A percentile compares a stretch with the other conserved stretches of the same genome.
phyloP scores from a whole-genome alignment of 1,140 invertebrate genomes.

The Drosophila obscura region DNA sequence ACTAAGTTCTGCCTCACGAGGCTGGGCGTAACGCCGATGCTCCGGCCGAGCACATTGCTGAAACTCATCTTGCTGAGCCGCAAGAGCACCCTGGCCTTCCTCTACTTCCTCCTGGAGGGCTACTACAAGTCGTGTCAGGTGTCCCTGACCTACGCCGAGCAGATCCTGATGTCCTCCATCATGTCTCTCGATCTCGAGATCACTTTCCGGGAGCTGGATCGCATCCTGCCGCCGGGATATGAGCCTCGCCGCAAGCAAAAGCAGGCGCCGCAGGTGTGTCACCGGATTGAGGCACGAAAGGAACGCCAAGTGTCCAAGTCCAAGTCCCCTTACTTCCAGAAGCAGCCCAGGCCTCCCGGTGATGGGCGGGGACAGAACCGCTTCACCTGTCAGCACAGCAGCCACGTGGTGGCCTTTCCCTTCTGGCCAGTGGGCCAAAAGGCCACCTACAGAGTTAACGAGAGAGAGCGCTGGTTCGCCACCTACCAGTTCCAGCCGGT shows the following conservation, averaged over 20 bases:
- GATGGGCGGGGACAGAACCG: background rate
- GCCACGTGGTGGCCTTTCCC: constrained; percentile 29
- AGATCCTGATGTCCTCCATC: constrained; percentile 34
- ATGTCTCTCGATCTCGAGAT: constrained; percentile 36
- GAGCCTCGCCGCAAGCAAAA: background rate
- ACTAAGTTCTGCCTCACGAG: constrained; percentile 15
- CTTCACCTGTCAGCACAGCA: background rate
- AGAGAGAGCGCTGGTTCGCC: constrained; percentile 42
- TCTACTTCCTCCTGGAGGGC: constrained; percentile 44
- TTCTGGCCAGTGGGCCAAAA: constrained; percentile 33
- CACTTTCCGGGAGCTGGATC: constrained; percentile 39
- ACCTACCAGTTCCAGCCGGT: constrained; percentile 32
- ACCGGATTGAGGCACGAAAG: no score
- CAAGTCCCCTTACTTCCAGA: constrained; percentile 27
- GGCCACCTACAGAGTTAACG: constrained; percentile 31
- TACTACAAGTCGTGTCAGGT: constrained; percentile 19
- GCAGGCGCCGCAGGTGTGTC: background rate
- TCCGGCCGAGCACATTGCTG: background rate
- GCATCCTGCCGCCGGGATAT: constrained; percentile 36
- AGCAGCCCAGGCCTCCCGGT: constrained; percentile 16
- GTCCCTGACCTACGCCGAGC: constrained; percentile 11
- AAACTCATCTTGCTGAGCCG: constrained; percentile 25
- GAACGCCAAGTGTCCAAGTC: background rate
- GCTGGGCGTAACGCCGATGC: constrained; percentile 36
- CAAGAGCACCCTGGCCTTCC: constrained; percentile 37